These are phyloP conservation scores for Aphaenogaster rudis DNA, from an alignment of 1,140 invertebrate genomes.

Conservation along the genomic window DNA sequence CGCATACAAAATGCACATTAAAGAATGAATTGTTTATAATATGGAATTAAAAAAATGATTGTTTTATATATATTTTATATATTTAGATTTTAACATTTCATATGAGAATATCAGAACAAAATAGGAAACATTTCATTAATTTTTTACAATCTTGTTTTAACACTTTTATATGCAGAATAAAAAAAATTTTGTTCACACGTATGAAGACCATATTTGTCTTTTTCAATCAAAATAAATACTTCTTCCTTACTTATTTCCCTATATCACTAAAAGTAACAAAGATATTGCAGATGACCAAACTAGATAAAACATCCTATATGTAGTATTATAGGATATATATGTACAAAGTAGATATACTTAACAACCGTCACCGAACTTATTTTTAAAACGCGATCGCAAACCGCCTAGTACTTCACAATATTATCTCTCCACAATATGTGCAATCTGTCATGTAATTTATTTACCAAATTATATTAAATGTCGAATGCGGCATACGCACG, in stretches of 20 bases:
- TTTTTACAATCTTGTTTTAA: not conserved
- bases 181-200: not conserved
- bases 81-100: slow-evolving; percentile 17
- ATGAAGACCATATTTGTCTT: not conserved
- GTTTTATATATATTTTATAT: slow-evolving; percentile 6
- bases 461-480: slow-evolving; percentile 46
- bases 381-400: slow-evolving; percentile 49
- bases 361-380: slow-evolving; percentile 37
- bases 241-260: slow-evolving; percentile 6
- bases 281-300: not conserved
- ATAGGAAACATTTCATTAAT: not conserved
- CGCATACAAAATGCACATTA: not conserved
- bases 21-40: not conserved
- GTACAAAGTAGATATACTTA: slow-evolving; percentile 59
- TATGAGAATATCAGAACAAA: not conserved
- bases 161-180: not conserved
- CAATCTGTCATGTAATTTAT: slow-evolving; percentile 31
- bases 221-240: not conserved
- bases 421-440: slow-evolving; percentile 14
- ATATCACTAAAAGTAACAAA: not conserved
- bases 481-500: slow-evolving; percentile 5
- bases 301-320: not conserved
- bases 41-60: not conserved
- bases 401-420: not conserved
- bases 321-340: slow-evolving; percentile 16